A percentile compares a stretch with the other conserved stretches of the same genome.
Conservation (phyloP, 2,113 vertebrate genomes). For the Chionis minor region DNA sequence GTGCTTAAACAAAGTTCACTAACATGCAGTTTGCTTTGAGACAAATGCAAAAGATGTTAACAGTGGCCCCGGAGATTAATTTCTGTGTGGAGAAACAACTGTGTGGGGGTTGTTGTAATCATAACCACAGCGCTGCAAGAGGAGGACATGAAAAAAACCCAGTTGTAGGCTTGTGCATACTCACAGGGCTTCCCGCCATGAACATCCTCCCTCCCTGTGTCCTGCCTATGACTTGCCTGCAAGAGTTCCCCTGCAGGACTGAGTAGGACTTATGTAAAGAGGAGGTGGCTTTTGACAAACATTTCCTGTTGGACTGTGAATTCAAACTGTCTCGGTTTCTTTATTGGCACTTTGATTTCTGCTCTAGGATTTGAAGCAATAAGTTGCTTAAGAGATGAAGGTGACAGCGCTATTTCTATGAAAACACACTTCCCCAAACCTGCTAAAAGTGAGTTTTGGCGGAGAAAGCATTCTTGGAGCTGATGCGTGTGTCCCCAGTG, state of each 20-base stretch:
- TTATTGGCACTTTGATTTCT: not conserved
- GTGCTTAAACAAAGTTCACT: not conserved
- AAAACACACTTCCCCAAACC: not conserved
- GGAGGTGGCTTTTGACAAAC: not conserved
- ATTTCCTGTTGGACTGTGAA: not conserved
- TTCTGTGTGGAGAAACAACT: not conserved
- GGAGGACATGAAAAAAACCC: not conserved
- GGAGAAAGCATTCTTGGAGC: not conserved
- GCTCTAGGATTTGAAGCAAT: not conserved
- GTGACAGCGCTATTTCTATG: not conserved
- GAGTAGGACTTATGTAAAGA: not conserved
- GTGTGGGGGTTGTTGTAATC: not conserved
- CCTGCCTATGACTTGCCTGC: not conserved
- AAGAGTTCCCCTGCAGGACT: not conserved
- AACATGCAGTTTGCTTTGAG: not conserved
- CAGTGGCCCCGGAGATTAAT: not conserved
- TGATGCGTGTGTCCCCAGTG: fast-evolving
- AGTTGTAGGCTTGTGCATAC: not conserved
- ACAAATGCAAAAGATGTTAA: not conserved
- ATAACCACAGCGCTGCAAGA: not conserved
- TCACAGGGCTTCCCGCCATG: not conserved
- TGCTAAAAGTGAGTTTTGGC: not conserved
- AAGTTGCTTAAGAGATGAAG: not conserved
- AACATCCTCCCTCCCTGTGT: not conserved
- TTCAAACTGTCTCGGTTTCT: not conserved